phyloP scores from a whole-genome alignment of 1,140 invertebrate genomes.

The Wasmannia auropunctata region DNA sequence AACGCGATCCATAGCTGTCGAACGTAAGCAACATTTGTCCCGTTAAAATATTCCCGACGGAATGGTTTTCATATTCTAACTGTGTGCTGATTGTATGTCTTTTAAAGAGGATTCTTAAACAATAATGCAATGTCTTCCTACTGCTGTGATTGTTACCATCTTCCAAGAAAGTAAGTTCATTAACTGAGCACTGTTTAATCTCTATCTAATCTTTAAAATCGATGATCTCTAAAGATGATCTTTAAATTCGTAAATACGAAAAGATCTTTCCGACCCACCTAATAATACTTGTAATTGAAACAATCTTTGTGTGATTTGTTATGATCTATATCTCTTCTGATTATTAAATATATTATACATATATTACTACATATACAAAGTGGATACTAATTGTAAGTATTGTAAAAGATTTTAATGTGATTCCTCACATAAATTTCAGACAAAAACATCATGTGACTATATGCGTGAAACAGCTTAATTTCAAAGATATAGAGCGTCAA shows the following conservation, averaged over 20 bases:
- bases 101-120: conserved; percentile 68
- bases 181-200: conserved; percentile 46
- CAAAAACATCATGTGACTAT: too few species aligned
- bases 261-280: too few species aligned
- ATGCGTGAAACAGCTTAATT: too few species aligned
- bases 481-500: too few species aligned
- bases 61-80: conserved; percentile 61
- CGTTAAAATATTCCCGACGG: background rate
- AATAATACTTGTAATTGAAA: background rate
- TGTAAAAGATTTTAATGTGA: too few species aligned
- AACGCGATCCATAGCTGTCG: conserved; percentile 93
- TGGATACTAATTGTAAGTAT: too few species aligned
- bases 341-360: background rate
- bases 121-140: conserved; percentile 75
- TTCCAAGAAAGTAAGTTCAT: conserved; percentile 80
- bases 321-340: background rate
- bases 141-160: conserved; percentile 72
- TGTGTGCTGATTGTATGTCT: conserved; percentile 70
- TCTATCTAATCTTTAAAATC: background rate
- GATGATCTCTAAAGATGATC: too few species aligned
- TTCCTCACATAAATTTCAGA: too few species aligned
- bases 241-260: too few species aligned
- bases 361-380: background rate
- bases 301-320: background rate
- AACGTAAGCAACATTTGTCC: conserved; percentile 87